phyloP scores from a whole-genome alignment of 2,113 vertebrate species.

The Beaufortia kweichowensis region DNA sequence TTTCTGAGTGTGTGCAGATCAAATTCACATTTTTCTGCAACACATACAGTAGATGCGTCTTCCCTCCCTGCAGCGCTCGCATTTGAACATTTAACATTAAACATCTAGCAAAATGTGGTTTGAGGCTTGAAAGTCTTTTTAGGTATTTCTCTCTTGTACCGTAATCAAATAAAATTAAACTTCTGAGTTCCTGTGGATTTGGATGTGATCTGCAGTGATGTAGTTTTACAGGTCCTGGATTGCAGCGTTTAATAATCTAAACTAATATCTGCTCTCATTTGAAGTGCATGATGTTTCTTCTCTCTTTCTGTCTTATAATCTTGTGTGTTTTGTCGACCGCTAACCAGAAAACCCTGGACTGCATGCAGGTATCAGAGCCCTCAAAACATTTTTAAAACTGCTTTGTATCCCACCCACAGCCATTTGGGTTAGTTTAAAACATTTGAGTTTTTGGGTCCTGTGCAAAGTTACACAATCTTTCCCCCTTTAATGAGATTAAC shows the following conservation, averaged over 20 bases:
- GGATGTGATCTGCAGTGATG: constrained; percentile 12
- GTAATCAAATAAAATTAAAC: no score
- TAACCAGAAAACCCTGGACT: constrained; percentile 92
- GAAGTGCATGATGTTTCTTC: constrained; percentile 42
- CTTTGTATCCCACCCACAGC: background rate
- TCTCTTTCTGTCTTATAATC: constrained; percentile 40
- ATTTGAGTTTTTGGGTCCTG: no score
- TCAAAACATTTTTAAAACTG: background rate
- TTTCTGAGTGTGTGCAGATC: background rate
- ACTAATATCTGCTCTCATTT: constrained; percentile 22
- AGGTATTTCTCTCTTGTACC: no score
- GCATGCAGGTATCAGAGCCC: constrained; percentile 90
- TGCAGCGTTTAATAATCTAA: constrained; percentile 38
- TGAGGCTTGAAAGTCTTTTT: background rate
- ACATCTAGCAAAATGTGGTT: background rate
- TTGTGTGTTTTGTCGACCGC: constrained; percentile 58
- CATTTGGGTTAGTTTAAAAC: no score
- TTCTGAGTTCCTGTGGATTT: background rate
- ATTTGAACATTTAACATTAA: no score
- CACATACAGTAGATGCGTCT: no score
- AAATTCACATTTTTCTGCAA: no score
- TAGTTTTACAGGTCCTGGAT: constrained; percentile 29
- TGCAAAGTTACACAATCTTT: no score
- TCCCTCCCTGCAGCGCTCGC: background rate
- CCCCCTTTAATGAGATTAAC: no score